These are phyloP conservation scores for Pollicipes pollicipes DNA, from an alignment of 1,140 invertebrate species.

Conservation along the genomic window DNA sequence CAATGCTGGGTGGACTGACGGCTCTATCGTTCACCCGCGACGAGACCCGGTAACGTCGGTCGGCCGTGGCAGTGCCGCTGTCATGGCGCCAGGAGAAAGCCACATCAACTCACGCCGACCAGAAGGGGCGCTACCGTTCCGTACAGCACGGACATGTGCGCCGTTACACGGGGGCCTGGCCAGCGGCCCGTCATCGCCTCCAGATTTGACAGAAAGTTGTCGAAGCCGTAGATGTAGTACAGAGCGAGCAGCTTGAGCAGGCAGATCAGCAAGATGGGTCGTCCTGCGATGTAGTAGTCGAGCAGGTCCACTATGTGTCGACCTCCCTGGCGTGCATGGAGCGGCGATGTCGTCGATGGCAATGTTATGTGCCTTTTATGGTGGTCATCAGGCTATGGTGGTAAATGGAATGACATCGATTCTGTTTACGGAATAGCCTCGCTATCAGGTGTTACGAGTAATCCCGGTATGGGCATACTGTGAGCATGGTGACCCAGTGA, in stretches of 20 bases:
- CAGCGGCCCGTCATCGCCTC: slow-evolving; percentile 44
- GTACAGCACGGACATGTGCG: neutral
- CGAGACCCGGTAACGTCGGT: too few relatives aligned
- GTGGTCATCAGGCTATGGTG: too few relatives aligned
- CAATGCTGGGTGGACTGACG: too few relatives aligned
- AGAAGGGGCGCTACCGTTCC: neutral
- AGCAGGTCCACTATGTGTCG: slow-evolving; percentile 68
- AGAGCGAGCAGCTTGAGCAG: slow-evolving; percentile 44
- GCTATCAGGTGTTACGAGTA: neutral
- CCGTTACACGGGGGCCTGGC: neutral
- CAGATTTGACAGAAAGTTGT: slow-evolving; percentile 34
- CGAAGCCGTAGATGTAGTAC: slow-evolving; percentile 57
- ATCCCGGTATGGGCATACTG: neutral
- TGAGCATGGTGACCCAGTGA: too few relatives aligned
- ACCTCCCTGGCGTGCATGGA: slow-evolving; percentile 28
- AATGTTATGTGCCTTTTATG: neutral
- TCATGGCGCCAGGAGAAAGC: too few relatives aligned
- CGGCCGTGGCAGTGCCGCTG: too few relatives aligned
- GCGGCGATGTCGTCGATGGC: neutral
- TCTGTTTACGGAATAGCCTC: too few relatives aligned
- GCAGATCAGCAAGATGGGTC: slow-evolving; percentile 61
- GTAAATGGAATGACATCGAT: too few relatives aligned
- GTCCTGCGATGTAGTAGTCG: slow-evolving; percentile 69
- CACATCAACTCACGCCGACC: neutral
- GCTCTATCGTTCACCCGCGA: too few relatives aligned